phyloP scores from a whole-genome alignment of 2,888 invertebrate genomes.

The Synanthedon andrenaeformis region DNA sequence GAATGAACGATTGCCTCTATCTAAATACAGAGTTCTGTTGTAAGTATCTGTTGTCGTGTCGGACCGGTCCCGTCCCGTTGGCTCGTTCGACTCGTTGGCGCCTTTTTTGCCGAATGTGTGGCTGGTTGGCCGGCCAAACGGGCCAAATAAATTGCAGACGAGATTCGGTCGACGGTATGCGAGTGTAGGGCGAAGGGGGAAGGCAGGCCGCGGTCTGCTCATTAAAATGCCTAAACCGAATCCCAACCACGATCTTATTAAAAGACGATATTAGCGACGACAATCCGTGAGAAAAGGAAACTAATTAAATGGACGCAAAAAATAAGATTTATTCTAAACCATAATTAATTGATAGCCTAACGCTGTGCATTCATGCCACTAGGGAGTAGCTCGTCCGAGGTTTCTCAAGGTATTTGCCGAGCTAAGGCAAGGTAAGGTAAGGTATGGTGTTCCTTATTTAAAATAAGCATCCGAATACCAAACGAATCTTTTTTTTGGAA shows the following conservation, averaged over 20 bases:
- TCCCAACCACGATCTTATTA: slow-evolving; percentile 31
- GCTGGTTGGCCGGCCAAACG: background rate
- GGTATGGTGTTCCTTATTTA: too few relatives aligned
- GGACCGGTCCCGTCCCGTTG: slow-evolving; percentile 7
- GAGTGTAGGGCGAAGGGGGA: background rate
- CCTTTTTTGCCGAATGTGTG: slow-evolving; percentile 26
- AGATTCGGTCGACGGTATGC: background rate
- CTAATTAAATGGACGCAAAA: background rate
- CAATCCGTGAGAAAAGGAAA: background rate
- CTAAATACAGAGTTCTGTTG: too few relatives aligned
- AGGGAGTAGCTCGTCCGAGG: too few relatives aligned
- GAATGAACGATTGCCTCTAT: too few relatives aligned
- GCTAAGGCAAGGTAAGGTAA: too few relatives aligned
- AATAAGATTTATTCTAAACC: background rate
- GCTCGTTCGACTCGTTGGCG: slow-evolving; percentile 15
- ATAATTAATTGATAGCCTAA: too few relatives aligned
- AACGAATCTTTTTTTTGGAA: too few relatives aligned
- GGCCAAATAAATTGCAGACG: background rate
- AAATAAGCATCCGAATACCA: too few relatives aligned
- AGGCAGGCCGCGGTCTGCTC: slow-evolving; percentile 17
- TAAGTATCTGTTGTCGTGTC: too few relatives aligned
- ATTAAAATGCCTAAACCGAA: slow-evolving; percentile 56
- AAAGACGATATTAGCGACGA: slow-evolving; percentile 19
- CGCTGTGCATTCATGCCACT: too few relatives aligned
- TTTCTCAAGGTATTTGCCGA: too few relatives aligned